Percentiles rank a stretch among this genome's conserved stretches.
Conservation (phyloP, 2,113 vertebrate genomes). For the Laticauda laticaudata region DNA sequence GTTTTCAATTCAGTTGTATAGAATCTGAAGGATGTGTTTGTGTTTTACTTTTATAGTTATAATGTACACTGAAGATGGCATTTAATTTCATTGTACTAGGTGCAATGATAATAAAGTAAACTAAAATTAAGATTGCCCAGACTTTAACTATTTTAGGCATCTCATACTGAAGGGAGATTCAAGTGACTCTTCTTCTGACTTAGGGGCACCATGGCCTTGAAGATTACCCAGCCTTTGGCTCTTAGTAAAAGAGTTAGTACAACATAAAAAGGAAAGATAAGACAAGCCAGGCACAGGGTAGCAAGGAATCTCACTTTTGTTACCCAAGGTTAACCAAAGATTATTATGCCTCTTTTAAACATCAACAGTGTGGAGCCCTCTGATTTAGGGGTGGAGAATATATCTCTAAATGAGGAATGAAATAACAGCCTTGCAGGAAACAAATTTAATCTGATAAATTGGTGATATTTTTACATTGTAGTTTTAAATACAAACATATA, state of each 20-base stretch:
- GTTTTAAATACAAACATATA: neutral
- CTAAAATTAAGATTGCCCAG: too few species aligned
- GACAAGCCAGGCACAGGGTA: neutral
- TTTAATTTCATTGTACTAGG: too few species aligned
- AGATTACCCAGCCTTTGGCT: too few species aligned
- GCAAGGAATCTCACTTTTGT: neutral
- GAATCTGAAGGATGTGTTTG: too few species aligned
- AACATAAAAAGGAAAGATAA: neutral
- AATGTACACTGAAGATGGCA: too few species aligned
- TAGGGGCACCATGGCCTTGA: too few species aligned
- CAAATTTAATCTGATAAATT: neutral
- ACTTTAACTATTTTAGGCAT: neutral
- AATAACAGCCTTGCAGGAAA: neutral
- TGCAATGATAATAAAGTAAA: too few species aligned
- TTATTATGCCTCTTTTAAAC: neutral
- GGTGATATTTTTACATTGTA: neutral
- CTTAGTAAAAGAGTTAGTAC: neutral
- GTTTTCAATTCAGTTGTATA: too few species aligned
- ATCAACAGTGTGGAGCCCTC: neutral
- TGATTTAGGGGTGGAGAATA: too few species aligned
- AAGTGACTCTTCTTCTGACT: too few species aligned
- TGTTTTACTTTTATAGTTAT: too few species aligned
- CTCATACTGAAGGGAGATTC: neutral
- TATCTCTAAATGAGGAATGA: neutral
- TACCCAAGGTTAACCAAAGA: neutral